phyloP scores from a whole-genome alignment of 1,140 invertebrate species.

The Bathynomus jamesi region DNA sequence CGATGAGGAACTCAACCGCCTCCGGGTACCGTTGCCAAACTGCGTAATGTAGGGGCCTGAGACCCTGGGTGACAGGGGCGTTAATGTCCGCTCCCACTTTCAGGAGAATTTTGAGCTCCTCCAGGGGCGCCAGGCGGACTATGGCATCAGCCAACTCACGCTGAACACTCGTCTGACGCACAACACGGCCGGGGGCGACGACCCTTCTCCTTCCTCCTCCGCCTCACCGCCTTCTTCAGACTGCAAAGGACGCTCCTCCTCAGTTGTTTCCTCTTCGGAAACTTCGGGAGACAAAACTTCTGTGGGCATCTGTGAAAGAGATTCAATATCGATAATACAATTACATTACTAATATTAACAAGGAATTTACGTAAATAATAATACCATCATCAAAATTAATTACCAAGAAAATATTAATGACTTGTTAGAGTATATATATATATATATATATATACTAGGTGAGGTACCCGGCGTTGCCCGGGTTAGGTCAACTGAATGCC shows the following conservation, averaged over 20 bases:
- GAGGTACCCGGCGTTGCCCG: too few relatives aligned
- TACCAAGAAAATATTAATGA: too few relatives aligned
- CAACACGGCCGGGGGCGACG: not conserved
- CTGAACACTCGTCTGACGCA: constrained; percentile 51
- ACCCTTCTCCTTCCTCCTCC: not conserved
- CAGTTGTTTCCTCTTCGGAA: not conserved
- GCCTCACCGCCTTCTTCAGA: not conserved
- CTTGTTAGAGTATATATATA: too few relatives aligned
- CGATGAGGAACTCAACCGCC: constrained; percentile 50
- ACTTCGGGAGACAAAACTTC: not conserved
- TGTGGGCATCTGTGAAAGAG: not conserved
- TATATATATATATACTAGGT: too few relatives aligned
- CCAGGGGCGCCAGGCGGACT: constrained; percentile 72
- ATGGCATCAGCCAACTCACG: constrained; percentile 81
- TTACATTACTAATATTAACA: too few relatives aligned
- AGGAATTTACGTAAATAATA: too few relatives aligned
- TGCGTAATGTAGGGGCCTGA: constrained; percentile 83
- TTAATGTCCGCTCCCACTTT: constrained; percentile 74
- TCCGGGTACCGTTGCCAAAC: constrained; percentile 76
- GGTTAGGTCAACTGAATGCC: too few relatives aligned
- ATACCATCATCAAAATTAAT: too few relatives aligned
- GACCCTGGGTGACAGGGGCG: constrained; percentile 53
- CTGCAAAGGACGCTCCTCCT: not conserved
- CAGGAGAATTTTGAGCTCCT: constrained; percentile 74
- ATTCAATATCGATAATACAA: too few relatives aligned